Percentiles rank a stretch among this genome's conserved stretches.
phyloP scores from a whole-genome alignment of 2,888 invertebrate species.

The Malacosoma neustria region DNA sequence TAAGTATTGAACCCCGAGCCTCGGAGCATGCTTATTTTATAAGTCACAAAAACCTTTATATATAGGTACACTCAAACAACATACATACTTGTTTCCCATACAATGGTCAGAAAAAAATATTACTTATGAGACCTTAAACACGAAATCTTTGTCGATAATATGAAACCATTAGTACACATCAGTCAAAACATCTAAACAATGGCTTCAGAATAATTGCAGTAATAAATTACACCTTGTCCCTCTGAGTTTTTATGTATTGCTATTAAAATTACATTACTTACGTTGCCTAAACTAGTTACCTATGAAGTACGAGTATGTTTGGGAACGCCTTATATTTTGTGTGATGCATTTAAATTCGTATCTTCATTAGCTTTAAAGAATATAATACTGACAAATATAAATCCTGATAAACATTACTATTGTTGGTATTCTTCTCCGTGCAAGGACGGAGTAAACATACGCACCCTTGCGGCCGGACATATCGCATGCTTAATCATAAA shows the following conservation, averaged over 20 bases:
- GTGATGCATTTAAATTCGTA: too few relatives aligned
- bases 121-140: not conserved
- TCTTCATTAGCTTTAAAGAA: too few relatives aligned
- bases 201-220: constrained; percentile 33
- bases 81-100: constrained; percentile 15
- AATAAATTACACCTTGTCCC: constrained; percentile 38
- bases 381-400: too few relatives aligned
- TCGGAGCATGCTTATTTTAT: too few relatives aligned
- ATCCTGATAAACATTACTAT: too few relatives aligned
- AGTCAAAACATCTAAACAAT: constrained; percentile 54
- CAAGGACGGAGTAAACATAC: too few relatives aligned
- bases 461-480: too few relatives aligned
- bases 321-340: constrained; percentile 3
- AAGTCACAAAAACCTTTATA: too few relatives aligned
- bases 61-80: too few relatives aligned
- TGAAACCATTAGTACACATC: constrained; percentile 43
- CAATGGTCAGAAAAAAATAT: constrained; percentile 6
- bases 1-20: too few relatives aligned
- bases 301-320: constrained; percentile 1
- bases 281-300: constrained; percentile 1
- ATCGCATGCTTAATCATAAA: too few relatives aligned
- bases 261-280: constrained; percentile 26
- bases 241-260: constrained; percentile 15
- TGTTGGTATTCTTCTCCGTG: too few relatives aligned
- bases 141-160: constrained; percentile 26